Percentiles rank a stretch among this genome's conserved stretches.
Conservation (phyloP, 2,113 vertebrate genomes). For the Girardinichthys multiradiatus region DNA sequence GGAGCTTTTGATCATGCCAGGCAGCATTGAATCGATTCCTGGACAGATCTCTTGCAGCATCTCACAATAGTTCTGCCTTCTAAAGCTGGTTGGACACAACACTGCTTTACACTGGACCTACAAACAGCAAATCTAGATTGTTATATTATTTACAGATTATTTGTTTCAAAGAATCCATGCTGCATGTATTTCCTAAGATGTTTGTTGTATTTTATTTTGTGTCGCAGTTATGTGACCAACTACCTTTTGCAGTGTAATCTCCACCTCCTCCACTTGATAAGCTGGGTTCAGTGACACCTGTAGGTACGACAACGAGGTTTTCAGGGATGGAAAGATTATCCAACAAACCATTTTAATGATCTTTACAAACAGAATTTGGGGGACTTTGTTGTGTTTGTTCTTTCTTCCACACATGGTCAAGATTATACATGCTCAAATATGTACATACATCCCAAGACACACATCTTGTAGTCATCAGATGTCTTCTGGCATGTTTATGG, state of each 20-base stretch:
- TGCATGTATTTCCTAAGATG: background rate
- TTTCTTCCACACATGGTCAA: background rate
- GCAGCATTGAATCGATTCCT: constrained; percentile 80
- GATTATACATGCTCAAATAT: background rate
- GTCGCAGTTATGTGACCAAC: too few species aligned
- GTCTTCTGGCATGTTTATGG: background rate
- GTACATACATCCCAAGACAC: background rate
- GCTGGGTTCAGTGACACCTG: constrained; percentile 93
- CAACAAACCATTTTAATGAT: background rate
- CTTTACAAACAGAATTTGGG: background rate
- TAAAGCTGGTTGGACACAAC: constrained; percentile 88
- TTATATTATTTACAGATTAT: background rate
- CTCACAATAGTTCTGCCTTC: constrained; percentile 88
- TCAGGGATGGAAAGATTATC: background rate
- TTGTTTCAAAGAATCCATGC: background rate
- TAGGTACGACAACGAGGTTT: background rate
- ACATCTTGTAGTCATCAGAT: background rate
- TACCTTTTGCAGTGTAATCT: constrained; percentile 89
- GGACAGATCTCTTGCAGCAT: constrained; percentile 90
- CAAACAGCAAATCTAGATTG: background rate
- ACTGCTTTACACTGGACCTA: constrained; percentile 94
- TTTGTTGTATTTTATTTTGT: too few species aligned
- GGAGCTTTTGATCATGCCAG: constrained; percentile 83
- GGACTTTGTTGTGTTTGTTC: background rate
- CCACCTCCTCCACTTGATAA: constrained; percentile 87